Evolutionary conservation across 2,113 vertebrate genomes (phyloP).

Genomic region (Bambusicola thoracicus): DNA sequence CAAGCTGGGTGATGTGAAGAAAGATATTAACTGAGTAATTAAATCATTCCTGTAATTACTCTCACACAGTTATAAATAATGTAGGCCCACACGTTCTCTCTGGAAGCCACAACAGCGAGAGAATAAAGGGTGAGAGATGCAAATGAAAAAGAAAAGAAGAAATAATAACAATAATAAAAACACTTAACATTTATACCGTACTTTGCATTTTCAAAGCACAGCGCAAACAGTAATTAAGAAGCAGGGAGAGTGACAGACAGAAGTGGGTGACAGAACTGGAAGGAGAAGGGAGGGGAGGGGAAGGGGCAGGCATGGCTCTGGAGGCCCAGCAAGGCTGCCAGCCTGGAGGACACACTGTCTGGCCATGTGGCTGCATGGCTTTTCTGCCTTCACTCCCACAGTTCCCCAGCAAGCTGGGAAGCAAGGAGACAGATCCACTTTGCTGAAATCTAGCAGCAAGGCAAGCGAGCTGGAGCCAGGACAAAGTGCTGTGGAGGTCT

Average conservation of each 20-base stretch:
- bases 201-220: constrained; percentile 36
- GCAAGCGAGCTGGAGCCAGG: fast-evolving
- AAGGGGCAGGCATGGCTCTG: background rate
- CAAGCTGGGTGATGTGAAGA: constrained; percentile 32
- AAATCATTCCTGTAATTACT: constrained; percentile 78
- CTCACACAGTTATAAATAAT: constrained; percentile 74
- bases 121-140: constrained; percentile 23
- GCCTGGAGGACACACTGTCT: background rate
- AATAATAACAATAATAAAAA: constrained; percentile 41
- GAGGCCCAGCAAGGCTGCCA: background rate
- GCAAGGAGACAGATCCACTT: background rate
- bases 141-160: constrained; percentile 2
- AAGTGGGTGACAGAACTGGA: background rate
- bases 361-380: background rate
- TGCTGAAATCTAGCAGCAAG: background rate
- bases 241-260: constrained; percentile 9
- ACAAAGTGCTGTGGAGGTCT: fast-evolving
- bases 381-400: background rate
- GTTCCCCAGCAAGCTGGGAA: background rate
- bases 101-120: constrained; percentile 46
- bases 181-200: constrained; percentile 25
- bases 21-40: constrained; percentile 70
- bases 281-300: background rate
- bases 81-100: constrained; percentile 59
- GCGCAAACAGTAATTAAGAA: constrained; percentile 56